Evolutionary conservation across 2,113 vertebrate species (phyloP), one percentile per base, ranked within the genome.

Genomic region (Proteles cristata): DNA sequence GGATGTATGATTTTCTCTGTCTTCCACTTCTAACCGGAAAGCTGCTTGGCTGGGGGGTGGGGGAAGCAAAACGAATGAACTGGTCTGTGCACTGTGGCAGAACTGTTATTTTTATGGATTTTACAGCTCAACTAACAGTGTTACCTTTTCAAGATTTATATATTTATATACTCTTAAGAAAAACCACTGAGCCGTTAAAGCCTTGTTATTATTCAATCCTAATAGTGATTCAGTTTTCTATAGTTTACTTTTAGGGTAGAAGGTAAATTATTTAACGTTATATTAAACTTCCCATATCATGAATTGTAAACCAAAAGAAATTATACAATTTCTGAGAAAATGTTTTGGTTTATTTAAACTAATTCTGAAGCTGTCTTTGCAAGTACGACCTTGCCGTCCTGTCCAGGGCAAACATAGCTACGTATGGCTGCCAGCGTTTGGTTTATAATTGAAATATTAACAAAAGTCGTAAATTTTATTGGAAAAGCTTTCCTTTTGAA

Each of bases 21-120:
- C 98, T 98, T 98, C 96, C 96, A 65, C 4, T 55, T 94, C 71
- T 80, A 65, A 73, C 48, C 77, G 11, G 35, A 86, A 95, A 94
- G 93, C 92, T 94, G 71, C 92, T 96, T 69, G 90, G 71, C 48
- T 43, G 39, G 77, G 53, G 43, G 82, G 7, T n/a, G 2, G 48
- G 91, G 31, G 53, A 73, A 92, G 77, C 95, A 74, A 82, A 77
- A 23, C 21, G 81, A 94, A 69, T 5, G 76, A 87, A 83, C 23
- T 71, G 35, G 17, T 10, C 73, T 43, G 79, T 80, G 45, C 80
- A 39, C 53, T 83, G 77, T n/a, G 79, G 82, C 92, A 80, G 45
- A 83, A 83, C 69, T 93, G 85, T 84, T 88, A 53, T 76, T 87
- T 94, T 92, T 91, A 16, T 8, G 87, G 73, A 79, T 92, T 94